Evolutionary conservation across 2,113 vertebrate genomes (phyloP).

Genomic region (Alexandromys fortis): DNA sequence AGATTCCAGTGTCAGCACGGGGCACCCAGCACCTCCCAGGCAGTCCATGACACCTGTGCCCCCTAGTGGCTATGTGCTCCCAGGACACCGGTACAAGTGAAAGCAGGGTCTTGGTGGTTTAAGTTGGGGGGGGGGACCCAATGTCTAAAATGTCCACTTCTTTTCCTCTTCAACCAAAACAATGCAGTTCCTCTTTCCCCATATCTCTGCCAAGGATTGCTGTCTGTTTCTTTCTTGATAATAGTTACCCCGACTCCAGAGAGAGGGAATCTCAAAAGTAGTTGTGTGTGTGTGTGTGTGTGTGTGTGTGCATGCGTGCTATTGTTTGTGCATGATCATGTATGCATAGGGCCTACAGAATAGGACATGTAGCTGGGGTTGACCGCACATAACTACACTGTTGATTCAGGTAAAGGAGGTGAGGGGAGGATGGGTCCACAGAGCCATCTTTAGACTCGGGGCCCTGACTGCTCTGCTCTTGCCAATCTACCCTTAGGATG

Average conservation of each 20-base stretch:
- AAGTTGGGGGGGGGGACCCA: not conserved
- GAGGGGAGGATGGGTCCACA: not conserved
- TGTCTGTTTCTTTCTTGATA: not conserved
- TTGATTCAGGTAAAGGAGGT: not conserved
- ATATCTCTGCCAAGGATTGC: not conserved
- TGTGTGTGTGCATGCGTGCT: not conserved
- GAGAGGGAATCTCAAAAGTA: not conserved
- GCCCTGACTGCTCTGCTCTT: not conserved
- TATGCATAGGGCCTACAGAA: not conserved
- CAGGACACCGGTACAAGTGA: not conserved
- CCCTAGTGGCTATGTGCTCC: slow-evolving; percentile 22
- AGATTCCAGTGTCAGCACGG: not conserved
- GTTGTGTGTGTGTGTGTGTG: not conserved
- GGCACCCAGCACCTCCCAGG: too few relatives aligned
- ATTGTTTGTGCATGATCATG: too few relatives aligned
- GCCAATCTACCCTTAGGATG: not conserved
- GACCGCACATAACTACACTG: not conserved
- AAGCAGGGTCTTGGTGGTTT: not conserved
- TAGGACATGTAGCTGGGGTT: not conserved
- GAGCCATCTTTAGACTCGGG: not conserved
- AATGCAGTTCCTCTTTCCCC: not conserved
- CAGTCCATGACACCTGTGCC: not conserved
- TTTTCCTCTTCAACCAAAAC: not conserved
- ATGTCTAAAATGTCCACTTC: not conserved
- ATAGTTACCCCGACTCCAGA: not conserved